Conservation (phyloP, 2,888 invertebrate species). For the Andrena trimmerana region DNA sequence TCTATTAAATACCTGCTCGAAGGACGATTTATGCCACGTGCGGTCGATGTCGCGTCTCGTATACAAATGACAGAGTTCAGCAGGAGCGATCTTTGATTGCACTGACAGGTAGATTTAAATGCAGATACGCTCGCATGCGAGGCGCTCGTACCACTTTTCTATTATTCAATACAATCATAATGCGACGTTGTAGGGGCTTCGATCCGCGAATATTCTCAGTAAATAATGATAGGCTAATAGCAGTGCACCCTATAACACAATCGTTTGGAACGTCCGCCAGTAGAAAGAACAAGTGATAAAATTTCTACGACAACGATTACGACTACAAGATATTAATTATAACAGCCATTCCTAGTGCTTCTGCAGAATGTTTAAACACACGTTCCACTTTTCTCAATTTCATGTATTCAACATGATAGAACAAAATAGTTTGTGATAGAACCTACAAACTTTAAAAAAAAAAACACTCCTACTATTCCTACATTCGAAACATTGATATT, state of each 20-base stretch:
- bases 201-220: constrained; percentile 23
- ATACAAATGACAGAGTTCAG: constrained; percentile 55
- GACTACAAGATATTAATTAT: not conserved
- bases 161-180: constrained; percentile 32
- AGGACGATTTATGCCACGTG: constrained; percentile 45
- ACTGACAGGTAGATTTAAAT: constrained; percentile 39
- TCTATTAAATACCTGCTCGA: constrained; percentile 35
- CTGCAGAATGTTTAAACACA: not conserved
- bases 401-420: no score
- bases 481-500: no score
- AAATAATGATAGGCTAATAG: constrained; percentile 36
- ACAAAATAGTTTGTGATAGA: no score
- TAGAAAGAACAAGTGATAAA: not conserved
- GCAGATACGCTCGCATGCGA: constrained; percentile 29
- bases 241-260: not conserved
- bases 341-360: not conserved
- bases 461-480: no score
- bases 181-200: not conserved
- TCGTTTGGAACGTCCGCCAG: not conserved
- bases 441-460: no score
- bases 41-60: constrained; percentile 38
- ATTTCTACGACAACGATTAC: not conserved
- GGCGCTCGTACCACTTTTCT: constrained; percentile 34
- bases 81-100: constrained; percentile 50
- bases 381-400: no score